phyloP scores from a whole-genome alignment of 2,797 vertebrate species.

The Danio jaintianensis region DNA sequence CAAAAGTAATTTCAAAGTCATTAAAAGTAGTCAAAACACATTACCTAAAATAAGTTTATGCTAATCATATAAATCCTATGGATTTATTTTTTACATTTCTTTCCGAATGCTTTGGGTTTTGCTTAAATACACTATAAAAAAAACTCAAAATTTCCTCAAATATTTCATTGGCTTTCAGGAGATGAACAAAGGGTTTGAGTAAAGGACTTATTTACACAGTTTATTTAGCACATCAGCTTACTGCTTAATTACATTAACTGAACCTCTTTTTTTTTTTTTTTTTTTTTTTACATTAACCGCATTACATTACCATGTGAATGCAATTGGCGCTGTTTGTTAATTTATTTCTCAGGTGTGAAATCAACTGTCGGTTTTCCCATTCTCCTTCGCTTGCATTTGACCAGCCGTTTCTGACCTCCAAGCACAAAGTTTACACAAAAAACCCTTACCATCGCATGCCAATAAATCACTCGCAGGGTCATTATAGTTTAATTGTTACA shows the following conservation, averaged over 20 bases:
- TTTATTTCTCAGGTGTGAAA: conserved; percentile 28
- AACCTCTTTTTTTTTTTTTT: conserved; percentile 19
- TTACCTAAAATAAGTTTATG: too few species aligned
- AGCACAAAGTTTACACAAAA: conserved; percentile 78
- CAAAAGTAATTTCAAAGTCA: too few species aligned
- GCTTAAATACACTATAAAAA: too few species aligned
- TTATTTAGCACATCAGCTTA: background rate
- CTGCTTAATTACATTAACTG: background rate
- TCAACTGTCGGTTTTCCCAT: conserved; percentile 7
- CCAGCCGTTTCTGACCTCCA: conserved; percentile 62
- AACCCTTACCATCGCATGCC: conserved; percentile 75
- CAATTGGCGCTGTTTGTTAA: background rate
- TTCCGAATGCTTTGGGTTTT: too few species aligned
- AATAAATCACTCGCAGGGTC: conserved; percentile 74
- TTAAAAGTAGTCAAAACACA: too few species aligned
- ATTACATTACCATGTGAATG: conserved; percentile 24
- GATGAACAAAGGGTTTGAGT: too few species aligned
- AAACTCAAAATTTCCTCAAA: too few species aligned
- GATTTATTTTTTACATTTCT: too few species aligned
- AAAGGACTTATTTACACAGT: background rate
- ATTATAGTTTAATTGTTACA: conserved; percentile 84
- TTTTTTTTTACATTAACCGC: conserved; percentile 15
- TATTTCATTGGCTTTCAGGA: too few species aligned
- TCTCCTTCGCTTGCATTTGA: conserved; percentile 49
- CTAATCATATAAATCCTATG: too few species aligned